Conservation (phyloP, 2,113 vertebrate species). For the Macrotus californicus region DNA sequence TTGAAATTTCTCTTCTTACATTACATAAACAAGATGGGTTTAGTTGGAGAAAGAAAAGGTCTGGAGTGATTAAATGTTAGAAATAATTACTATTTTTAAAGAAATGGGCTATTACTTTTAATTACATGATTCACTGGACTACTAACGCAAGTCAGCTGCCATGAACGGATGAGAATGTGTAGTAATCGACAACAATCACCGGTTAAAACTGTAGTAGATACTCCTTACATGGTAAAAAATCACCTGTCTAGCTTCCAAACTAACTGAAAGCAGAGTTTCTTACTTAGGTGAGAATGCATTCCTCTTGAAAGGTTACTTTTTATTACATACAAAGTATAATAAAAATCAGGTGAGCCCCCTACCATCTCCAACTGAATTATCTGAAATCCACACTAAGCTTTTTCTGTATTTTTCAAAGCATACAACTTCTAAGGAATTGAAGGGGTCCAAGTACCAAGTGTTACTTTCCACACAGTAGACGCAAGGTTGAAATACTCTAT, state of each 20-base stretch:
- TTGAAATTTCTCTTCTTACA: slow-evolving; percentile 40
- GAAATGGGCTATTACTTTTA: slow-evolving; percentile 18
- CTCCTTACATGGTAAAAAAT: neutral
- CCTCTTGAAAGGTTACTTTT: slow-evolving; percentile 24
- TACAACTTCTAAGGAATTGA: slow-evolving; percentile 17
- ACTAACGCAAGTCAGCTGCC: neutral
- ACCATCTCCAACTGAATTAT: neutral
- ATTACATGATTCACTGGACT: slow-evolving; percentile 20
- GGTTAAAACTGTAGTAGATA: neutral
- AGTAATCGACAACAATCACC: neutral
- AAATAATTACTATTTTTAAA: slow-evolving; percentile 30
- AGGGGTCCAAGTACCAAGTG: neutral
- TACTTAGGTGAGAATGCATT: neutral
- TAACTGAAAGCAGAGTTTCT: neutral
- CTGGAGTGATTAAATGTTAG: neutral
- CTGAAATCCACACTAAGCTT: neutral
- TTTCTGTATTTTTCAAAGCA: neutral
- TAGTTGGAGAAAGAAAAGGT: neutral
- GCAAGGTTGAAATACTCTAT: neutral
- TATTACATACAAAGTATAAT: neutral
- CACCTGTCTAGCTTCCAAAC: neutral
- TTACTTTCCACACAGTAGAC: neutral
- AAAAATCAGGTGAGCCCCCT: neutral
- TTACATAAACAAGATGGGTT: slow-evolving; percentile 4
- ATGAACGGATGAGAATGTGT: neutral